phyloP scores from a whole-genome alignment of 2,113 vertebrate genomes.

The Willisornis vidua region DNA sequence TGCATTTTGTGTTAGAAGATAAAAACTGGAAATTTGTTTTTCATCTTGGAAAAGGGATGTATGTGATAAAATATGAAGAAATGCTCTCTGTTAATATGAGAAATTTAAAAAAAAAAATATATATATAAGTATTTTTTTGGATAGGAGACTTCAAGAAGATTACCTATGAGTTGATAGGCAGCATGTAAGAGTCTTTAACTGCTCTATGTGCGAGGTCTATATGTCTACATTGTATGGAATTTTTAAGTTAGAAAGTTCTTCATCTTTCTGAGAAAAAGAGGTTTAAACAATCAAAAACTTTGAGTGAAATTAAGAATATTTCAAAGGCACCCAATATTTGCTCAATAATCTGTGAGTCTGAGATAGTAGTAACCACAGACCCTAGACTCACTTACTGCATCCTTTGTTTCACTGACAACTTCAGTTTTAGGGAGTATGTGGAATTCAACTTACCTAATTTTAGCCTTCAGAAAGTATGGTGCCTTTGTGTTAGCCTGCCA shows the following conservation, averaged over 20 bases:
- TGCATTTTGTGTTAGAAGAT: not conserved
- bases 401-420: not conserved
- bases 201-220: not conserved
- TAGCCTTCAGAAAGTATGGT: not conserved
- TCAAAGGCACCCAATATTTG: not conserved
- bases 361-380: not conserved
- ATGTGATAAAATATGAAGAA: not conserved
- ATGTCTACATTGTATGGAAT: not conserved
- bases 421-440: not conserved
- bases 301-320: not conserved
- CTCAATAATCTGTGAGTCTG: not conserved
- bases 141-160: not conserved
- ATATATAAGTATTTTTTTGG: not conserved
- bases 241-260: not conserved
- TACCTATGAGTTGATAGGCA: not conserved
- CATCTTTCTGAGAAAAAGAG: not conserved
- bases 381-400: no score
- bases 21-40: not conserved
- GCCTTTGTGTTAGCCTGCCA: not conserved
- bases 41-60: not conserved
- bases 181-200: not conserved
- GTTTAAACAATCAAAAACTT: not conserved
- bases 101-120: not conserved
- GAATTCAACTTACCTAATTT: not conserved
- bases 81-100: not conserved